These are phyloP conservation scores for Micoletzkya japonica DNA, from an alignment of 2,888 invertebrate genomes.

Conservation along the genomic window DNA sequence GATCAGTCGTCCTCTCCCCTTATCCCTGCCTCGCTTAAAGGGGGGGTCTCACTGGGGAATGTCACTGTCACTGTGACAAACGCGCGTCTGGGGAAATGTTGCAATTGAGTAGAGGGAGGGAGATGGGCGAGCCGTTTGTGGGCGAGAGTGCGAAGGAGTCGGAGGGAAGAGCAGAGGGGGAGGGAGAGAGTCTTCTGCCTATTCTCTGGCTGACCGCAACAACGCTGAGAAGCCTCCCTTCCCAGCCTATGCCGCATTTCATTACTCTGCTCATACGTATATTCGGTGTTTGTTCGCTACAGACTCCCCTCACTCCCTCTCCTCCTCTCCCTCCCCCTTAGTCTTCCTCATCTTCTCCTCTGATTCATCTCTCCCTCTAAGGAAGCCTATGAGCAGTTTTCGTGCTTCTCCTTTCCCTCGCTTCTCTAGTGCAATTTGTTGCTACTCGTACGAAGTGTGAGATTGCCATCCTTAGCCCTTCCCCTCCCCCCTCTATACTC, in stretches of 20 bases:
- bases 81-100: no score
- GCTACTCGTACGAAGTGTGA: no score
- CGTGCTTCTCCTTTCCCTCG: constrained; percentile 4
- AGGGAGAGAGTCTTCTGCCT: no score
- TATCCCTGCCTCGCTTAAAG: neutral
- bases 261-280: neutral
- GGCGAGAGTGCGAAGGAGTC: neutral
- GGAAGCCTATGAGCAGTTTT: constrained; percentile 10
- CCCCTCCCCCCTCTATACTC: neutral
- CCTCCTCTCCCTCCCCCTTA: neutral
- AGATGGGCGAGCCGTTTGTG: neutral
- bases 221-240: no score
- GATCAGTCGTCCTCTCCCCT: neutral
- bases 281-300: neutral
- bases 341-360: constrained; percentile 9
- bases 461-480: no score
- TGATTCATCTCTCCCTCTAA: neutral
- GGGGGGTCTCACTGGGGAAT: no score
- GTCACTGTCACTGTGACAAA: no score
- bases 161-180: no score
- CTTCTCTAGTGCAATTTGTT: no score
- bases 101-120: no score
- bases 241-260: no score
- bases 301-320: constrained; percentile 4
- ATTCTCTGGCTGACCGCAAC: no score